Percentiles rank a stretch among this genome's conserved stretches.
These are phyloP conservation scores for Drosophila quinaria DNA, from an alignment of 2,888 invertebrate genomes.

Conservation along the genomic window DNA sequence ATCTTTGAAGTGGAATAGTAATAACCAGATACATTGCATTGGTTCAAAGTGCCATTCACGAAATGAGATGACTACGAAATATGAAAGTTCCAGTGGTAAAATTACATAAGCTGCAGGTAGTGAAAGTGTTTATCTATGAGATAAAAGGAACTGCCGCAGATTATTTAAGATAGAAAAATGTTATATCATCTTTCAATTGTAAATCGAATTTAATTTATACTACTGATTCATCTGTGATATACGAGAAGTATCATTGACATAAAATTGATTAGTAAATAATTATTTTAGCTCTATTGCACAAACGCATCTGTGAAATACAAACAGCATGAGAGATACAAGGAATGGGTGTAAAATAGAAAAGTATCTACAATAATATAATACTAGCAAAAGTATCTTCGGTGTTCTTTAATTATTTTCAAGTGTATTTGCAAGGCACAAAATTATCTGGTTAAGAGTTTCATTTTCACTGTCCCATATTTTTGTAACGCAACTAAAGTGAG, in stretches of 20 bases:
- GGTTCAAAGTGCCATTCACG: not conserved
- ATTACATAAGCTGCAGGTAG: not conserved
- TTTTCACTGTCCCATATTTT: not conserved
- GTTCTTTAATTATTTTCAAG: too few relatives aligned
- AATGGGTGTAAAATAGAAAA: not conserved
- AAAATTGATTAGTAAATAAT: too few relatives aligned
- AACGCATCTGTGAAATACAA: not conserved
- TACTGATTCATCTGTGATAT: too few relatives aligned
- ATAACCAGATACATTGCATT: not conserved
- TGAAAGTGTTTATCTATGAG: not conserved
- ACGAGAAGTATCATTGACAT: too few relatives aligned
- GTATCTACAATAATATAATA: not conserved
- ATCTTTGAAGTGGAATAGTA: not conserved
- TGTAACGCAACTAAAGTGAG: constrained; percentile 22
- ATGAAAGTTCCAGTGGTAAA: not conserved
- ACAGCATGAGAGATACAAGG: too few relatives aligned
- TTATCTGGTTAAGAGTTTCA: not conserved
- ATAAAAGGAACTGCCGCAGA: not conserved
- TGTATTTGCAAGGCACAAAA: too few relatives aligned
- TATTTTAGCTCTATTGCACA: too few relatives aligned
- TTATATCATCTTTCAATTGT: too few relatives aligned
- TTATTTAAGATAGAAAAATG: not conserved
- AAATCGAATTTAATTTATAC: too few relatives aligned
- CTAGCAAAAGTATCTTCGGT: not conserved
- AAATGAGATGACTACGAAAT: not conserved